Base-by-base conservation (phyloP, 1,140 invertebrate species). In the Mycetomoellerius zeteki region DNA sequence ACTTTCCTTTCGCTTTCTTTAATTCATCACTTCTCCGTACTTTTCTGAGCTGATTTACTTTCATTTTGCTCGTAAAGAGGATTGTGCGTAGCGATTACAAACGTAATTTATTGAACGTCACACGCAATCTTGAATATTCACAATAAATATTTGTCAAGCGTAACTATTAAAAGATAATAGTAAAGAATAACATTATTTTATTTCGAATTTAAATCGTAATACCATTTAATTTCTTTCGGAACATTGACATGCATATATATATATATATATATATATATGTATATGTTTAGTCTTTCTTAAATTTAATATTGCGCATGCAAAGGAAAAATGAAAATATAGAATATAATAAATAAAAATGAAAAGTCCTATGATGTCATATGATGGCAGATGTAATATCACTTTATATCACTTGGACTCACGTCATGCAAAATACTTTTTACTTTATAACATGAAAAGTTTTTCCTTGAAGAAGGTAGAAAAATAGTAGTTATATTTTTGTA, bases 1-100 rank as follows among this genome's bases (percentile, higher is more conserved):
- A 24, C 64, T 85, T 67, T 60, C 64, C 43, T 56, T 67, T 75
- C 33, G 50, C 67, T 33, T 71, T 77, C 71, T 77, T 87, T 75
- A 73, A 84, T 84, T 60, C 54, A 60, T 82, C 52, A 60, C 69
- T 19, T 82, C 65, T 4, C 33, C 27, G 56, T 56, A 21, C 30
- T 37, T 52, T 62, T 7, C 43, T 71, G 69, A 30, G 12, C 30
- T 52, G 58, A 77, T 78, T 50, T 43, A 21, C 72, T 58, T 43
- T 52, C 69, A 75, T 84, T 84, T 84, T n/a, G n/a, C 37, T 62
- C 54, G 37, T 54, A 7, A 60, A 43, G 33, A 27, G 33, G 21
- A 4, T 21, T 47, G 6, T 27, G 54, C 24, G 14, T 37, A 50
- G 24, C 54, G 69, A 84, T 84, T 84, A 52, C 54, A 8, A 33